phyloP scores from a whole-genome alignment of 2,797 vertebrate species.

The Anolis apletophallus region DNA sequence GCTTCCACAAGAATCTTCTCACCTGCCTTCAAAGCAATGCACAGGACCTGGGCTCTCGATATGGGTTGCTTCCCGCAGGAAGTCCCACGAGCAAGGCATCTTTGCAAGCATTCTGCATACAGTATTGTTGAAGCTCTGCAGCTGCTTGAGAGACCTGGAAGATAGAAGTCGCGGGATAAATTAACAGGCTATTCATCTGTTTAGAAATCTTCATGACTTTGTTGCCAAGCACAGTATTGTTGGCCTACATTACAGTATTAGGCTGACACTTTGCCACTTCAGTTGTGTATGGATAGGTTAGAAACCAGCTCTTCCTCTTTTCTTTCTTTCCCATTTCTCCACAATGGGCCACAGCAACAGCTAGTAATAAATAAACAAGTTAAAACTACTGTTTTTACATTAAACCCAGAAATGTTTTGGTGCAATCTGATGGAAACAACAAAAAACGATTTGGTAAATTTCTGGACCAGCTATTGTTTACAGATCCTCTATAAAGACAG shows the following conservation, averaged over 20 bases:
- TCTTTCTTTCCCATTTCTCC: no score
- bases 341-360: no score
- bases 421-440: neutral
- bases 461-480: neutral
- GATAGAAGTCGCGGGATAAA: constrained; percentile 29
- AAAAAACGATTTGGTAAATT: neutral
- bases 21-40: constrained; percentile 84
- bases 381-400: neutral
- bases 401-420: neutral
- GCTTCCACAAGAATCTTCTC: neutral
- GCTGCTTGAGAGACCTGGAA: constrained; percentile 94
- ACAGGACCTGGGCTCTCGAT: constrained; percentile 94
- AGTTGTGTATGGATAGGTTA: no score
- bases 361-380: neutral
- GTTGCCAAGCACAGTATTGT: neutral
- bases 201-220: constrained; percentile 30
- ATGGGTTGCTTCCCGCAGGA: constrained; percentile 94
- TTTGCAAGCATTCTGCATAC: constrained; percentile 93
- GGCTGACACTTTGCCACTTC: no score
- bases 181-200: constrained; percentile 14
- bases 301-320: no score
- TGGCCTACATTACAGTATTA: no score
- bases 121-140: constrained; percentile 96
- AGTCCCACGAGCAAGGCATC: constrained; percentile 93
- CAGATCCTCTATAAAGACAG: neutral